Base-by-base conservation (phyloP, 2,888 invertebrate species). In the Philonicus albiceps region DNA sequence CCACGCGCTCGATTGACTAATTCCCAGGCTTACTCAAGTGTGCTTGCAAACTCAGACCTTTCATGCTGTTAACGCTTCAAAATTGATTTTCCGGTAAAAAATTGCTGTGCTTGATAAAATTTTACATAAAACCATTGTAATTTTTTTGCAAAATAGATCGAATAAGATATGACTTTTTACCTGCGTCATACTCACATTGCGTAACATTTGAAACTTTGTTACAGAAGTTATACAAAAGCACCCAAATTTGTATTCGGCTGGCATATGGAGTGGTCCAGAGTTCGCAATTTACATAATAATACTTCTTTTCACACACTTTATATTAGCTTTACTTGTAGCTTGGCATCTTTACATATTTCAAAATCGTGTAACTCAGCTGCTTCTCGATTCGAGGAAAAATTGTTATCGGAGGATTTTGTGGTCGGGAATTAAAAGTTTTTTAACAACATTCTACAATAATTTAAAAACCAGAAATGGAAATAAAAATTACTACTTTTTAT, bases 1-100 rank as follows among this genome's bases (percentile, higher is more conserved):
- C 43, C 78, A 78, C 30, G 78, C 78, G 49, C 78, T 49, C 49
- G 43, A 78, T 78, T 78, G 30, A 49, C 49, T 78, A 78, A 78
- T 49, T 49, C 19, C 37, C 37, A 49, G 49, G 49, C 22, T 43
- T 31, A 49, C 49, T 78, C 49, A 49, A 49, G 31, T 27, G 49
- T 27, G 27, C 11, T n/a, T n/a, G 2, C 19, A 6, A 40, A 76
- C 5, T 16, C n/a, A 37, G 40, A 76, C 22, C 76, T 40, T 76
- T 76, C 13, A 78, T 43, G 43, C 27, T 11, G n/a, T 49, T 43
- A 78, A 78, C 6, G 49, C 78, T 49, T 49, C 3, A 27, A 49
- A 78, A 78, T 78, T 37, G 49, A 78, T 78, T 78, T 76, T n/a
- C 76, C 7, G 19, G 64, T 27, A 64, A 64, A 19, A 64, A 64